Conservation (phyloP, 2,888 invertebrate species). For the Nasonia oneida region DNA sequence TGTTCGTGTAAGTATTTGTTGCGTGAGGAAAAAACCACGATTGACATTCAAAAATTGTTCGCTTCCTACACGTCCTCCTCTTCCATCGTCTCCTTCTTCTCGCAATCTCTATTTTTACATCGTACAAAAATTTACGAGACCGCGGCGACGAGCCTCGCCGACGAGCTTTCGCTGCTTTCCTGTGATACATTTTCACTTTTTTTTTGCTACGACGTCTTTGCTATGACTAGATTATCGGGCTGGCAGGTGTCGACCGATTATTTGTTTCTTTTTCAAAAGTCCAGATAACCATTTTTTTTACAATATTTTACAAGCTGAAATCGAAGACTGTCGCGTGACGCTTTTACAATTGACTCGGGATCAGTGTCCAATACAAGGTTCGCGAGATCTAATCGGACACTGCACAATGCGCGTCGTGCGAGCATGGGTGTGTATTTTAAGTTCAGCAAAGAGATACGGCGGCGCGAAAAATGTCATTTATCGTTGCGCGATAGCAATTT, state of each 20-base stretch:
- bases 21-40: constrained; percentile 46
- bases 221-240: constrained; percentile 66
- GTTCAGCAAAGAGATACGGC: not conserved
- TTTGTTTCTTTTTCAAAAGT: not conserved
- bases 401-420: constrained; percentile 27
- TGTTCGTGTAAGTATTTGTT: not conserved
- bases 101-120: constrained; percentile 48
- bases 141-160: constrained; percentile 41
- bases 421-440: constrained; percentile 25
- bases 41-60: constrained; percentile 55
- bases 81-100: not conserved
- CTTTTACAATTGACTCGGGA: constrained; percentile 16
- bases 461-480: not conserved
- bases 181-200: not conserved
- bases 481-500: constrained; percentile 7
- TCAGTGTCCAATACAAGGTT: constrained; percentile 45
- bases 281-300: not conserved
- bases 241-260: constrained; percentile 54
- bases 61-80: not conserved
- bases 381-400: constrained; percentile 48
- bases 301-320: constrained; percentile 23
- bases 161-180: constrained; percentile 27
- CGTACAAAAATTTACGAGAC: constrained; percentile 59
- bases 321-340: constrained; percentile 5
- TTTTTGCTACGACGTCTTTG: constrained; percentile 22